Base-by-base conservation (phyloP, 2,888 invertebrate genomes). In the Callosobruchus maculatus region DNA sequence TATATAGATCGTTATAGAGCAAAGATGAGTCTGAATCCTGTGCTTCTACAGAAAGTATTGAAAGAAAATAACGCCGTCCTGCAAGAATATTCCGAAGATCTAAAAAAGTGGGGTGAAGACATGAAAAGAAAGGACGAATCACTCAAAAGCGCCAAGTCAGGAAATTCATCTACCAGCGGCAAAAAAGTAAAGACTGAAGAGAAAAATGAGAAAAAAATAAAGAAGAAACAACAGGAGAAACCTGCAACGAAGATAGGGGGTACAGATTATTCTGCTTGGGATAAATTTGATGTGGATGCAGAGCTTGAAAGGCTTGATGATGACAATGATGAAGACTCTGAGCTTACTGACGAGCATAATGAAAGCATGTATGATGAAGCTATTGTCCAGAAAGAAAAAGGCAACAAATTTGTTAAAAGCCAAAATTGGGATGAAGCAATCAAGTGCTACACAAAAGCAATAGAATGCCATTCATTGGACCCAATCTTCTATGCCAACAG, bases 341-440 rank as follows among this genome's bases (percentile, higher is more conserved):
- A 87, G 31, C 82, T 86, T 22, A 89, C 89, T 71, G 90, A 91
- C 80, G 90, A 89, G 74, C 84, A 84, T 21, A 90, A 89, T 85
- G 90, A 88, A 81, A 89, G 88, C 80, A 85, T 88, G 70, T 89
- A 88, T 82, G 91, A 91, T 71, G 89, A 91, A 82, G 94, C 94
- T 0, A 88, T 90, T 67, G 87, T 91, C 83, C 91, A 93, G 82
- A 95, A 95, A 85, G 92, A 93, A 82, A 90, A 91, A 87, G 98
- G 98, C 21, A 98, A 98, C 86, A 88, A 88, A 79, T 92, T 91
- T 85, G 97, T 97, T 21, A 93, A 93, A 82, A 85, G 89, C 66
- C 90, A 93, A 80, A 92, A 96, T 82, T 99, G 95, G 91, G 91
- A 92, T 22, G 93, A 94, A 78, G 99, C 99, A 0, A 93, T 97